These are phyloP conservation scores for Chironomus tentans DNA, from an alignment of 2,888 invertebrate genomes.

Conservation along the genomic window DNA sequence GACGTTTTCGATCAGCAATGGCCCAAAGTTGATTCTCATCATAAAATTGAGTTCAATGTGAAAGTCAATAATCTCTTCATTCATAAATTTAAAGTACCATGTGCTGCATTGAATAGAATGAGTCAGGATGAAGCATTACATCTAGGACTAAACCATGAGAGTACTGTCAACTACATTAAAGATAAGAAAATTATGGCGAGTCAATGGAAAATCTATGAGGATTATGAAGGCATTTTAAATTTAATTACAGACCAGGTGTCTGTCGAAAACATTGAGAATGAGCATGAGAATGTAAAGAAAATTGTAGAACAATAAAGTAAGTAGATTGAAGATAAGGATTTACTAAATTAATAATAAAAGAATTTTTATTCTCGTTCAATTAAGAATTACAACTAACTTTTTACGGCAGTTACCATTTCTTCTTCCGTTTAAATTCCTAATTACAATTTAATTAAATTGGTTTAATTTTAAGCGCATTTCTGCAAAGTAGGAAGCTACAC, in stretches of 20 bases:
- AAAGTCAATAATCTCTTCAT: constrained; percentile 45
- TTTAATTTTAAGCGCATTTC: too few relatives aligned
- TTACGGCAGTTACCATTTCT: background rate
- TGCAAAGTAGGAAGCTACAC: too few relatives aligned
- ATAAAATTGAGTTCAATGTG: constrained; percentile 54
- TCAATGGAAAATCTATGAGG: constrained; percentile 40
- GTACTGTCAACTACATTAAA: constrained; percentile 37
- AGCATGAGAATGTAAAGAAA: background rate
- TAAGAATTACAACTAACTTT: background rate
- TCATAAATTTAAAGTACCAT: constrained; percentile 44
- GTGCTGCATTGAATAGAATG: constrained; percentile 45
- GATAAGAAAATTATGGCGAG: constrained; percentile 39
- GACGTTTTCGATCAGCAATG: constrained; percentile 66
- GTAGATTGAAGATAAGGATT: too few relatives aligned
- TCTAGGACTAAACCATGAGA: constrained; percentile 44
- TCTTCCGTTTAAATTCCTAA: background rate
- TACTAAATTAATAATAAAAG: too few relatives aligned
- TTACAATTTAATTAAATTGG: too few relatives aligned
- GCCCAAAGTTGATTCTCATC: constrained; percentile 65
- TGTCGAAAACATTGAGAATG: background rate
- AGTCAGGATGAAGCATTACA: constrained; percentile 47
- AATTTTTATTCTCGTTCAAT: background rate
- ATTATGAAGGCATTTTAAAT: constrained; percentile 41
- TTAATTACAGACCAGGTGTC: constrained; percentile 36
- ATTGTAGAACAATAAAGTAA: background rate